phyloP scores from a whole-genome alignment of 2,888 invertebrate species.

The Clusia tigrina region DNA sequence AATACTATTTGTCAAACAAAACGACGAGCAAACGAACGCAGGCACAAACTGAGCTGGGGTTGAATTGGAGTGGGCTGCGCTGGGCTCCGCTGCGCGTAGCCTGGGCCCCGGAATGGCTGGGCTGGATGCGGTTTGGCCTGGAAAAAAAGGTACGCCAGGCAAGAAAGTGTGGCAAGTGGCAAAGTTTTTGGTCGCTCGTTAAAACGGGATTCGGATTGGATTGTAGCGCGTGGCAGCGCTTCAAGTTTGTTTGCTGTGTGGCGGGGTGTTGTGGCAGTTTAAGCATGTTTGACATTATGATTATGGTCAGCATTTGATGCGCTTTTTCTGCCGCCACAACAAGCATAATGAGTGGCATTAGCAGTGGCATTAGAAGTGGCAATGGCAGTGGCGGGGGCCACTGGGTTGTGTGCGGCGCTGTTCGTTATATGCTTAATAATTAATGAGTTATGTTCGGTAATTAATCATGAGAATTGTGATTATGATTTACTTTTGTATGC shows the following conservation, averaged over 20 bases:
- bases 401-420: background rate
- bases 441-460: conserved; percentile 55
- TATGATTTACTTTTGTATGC: conserved; percentile 24
- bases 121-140: too few species aligned
- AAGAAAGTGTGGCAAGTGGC: conserved; percentile 18
- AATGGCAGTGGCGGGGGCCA: background rate
- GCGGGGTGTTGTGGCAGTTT: background rate
- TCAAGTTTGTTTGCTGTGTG: background rate
- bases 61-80: too few species aligned
- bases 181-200: conserved; percentile 11
- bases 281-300: conserved; percentile 20
- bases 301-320: conserved; percentile 12
- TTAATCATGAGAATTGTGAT: conserved; percentile 60
- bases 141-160: background rate
- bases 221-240: background rate
- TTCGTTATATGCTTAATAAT: conserved; percentile 50
- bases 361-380: background rate
- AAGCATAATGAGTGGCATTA: background rate
- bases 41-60: too few species aligned
- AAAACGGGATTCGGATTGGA: background rate
- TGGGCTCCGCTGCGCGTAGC: too few species aligned
- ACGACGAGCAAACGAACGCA: conserved; percentile 2
- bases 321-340: background rate
- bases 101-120: too few species aligned
- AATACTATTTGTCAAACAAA: conserved; percentile 34